Base-by-base conservation (phyloP, 2,113 vertebrate species). In the Eclectus roratus region DNA sequence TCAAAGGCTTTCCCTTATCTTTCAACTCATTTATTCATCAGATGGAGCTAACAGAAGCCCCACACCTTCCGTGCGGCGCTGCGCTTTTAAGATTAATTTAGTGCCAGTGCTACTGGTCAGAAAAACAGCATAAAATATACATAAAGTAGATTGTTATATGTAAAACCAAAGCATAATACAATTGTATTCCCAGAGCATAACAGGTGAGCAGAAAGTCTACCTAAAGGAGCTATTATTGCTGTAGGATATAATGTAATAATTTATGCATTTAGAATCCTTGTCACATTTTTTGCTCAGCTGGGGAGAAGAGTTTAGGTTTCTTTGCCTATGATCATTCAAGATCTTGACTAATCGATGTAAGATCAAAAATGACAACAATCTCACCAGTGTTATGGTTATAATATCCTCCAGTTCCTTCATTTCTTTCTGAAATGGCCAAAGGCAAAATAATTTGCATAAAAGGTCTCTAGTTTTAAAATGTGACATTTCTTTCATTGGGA, bases 381-480 rank as follows among this genome's bases (percentile, higher is more conserved):
- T 97, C 96, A 96, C 89, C 78, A 96, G 88, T 91, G 88, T 96
- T 98, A 88, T 94, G 91, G 97, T 69, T 96, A 71, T 91, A 94
- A 96, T 96, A 96, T 96, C 95, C 93, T 96, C 80, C 63, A 85
- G 86, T 95, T 97, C 95, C 95, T 96, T 97, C 93, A 93, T 97
- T 98, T 97, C 91, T 96, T 97, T 89, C 95, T 94, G 97, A 98
- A 97, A 98, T 97, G 93, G 97, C 98, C 96, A 93, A 97, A 98
- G 97, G 98, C 98, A 98, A 98, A 97, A 97, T 96, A 88, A 98
- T 98, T 97, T 98, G 94, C 97, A 97, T 97, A 97, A 98, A 92
- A 97, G 95, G 96, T 96, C 93, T 97, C 78, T 72, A 81, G 92
- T 97, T 98, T 97, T 96, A 91, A 97, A 98, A 97, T 97, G 94